Conservation (phyloP, 2,888 invertebrate species). For the Cremastinae sp. region DNA sequence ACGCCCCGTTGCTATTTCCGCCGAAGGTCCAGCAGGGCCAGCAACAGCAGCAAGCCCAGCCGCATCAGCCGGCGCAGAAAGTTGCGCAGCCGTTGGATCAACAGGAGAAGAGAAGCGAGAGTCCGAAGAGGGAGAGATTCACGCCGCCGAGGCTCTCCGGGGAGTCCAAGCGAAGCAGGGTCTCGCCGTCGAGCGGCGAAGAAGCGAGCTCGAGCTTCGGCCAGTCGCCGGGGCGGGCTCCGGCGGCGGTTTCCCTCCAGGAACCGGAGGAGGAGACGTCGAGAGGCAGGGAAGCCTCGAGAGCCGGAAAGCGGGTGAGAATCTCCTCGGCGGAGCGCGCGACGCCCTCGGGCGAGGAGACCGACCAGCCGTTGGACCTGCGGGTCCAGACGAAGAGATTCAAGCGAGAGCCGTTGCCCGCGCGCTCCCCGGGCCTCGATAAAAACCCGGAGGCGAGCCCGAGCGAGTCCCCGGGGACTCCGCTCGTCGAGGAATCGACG, state of each 20-base stretch:
- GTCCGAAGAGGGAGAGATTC: slow-evolving; percentile 82
- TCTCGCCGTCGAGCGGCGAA: slow-evolving; percentile 86
- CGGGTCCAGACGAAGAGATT: slow-evolving; percentile 74
- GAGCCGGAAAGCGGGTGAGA: slow-evolving; percentile 33
- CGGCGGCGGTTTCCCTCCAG: slow-evolving; percentile 69
- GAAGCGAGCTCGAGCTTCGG: slow-evolving; percentile 85
- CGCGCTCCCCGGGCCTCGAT: slow-evolving; percentile 37
- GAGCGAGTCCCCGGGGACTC: slow-evolving; percentile 36
- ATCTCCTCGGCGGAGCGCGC: slow-evolving; percentile 25
- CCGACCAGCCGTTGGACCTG: slow-evolving; percentile 76
- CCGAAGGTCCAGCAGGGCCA: slow-evolving; percentile 81
- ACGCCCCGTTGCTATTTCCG: slow-evolving; percentile 86
- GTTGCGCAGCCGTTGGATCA: slow-evolving; percentile 28
- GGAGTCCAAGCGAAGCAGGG: slow-evolving; percentile 80
- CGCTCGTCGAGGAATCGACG: slow-evolving; percentile 40
- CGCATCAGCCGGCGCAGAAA: slow-evolving; percentile 20
- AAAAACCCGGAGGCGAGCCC: slow-evolving; percentile 44
- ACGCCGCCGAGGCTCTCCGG: slow-evolving; percentile 83
- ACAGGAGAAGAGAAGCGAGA: slow-evolving; percentile 82
- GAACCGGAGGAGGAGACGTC: slow-evolving; percentile 72
- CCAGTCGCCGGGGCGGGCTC: slow-evolving; percentile 85
- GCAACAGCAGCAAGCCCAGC: slow-evolving; percentile 57
- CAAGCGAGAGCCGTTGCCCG: slow-evolving; percentile 57
- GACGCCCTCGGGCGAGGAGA: slow-evolving; percentile 60
- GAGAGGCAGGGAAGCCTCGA: slow-evolving; percentile 41